Percentiles rank a stretch among this genome's conserved stretches.
phyloP scores from a whole-genome alignment of 2,113 vertebrate species.

The Cyanoliseus patagonus region DNA sequence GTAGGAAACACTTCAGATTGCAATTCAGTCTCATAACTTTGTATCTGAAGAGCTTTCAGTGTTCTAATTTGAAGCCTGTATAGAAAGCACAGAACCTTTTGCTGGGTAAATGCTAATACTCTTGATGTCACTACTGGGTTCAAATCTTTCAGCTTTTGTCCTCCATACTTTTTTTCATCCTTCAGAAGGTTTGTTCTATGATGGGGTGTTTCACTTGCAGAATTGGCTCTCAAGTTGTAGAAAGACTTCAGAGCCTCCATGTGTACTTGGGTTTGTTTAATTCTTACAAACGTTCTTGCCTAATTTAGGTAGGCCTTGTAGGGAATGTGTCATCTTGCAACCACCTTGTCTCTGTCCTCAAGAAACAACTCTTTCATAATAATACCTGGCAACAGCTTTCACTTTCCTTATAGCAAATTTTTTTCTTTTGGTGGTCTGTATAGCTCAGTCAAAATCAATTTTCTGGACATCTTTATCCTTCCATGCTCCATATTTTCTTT shows the following conservation, averaged over 20 bases:
- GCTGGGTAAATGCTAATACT: background rate
- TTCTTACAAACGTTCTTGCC: background rate
- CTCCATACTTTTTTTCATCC: background rate
- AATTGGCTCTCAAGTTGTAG: background rate
- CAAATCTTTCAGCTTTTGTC: background rate
- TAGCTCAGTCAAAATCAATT: background rate
- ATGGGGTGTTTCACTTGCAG: background rate
- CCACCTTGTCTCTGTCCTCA: background rate
- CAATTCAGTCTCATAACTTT: background rate
- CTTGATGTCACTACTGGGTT: background rate
- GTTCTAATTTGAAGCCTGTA: background rate
- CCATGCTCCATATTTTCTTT: background rate
- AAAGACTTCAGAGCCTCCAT: background rate
- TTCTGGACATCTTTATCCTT: background rate
- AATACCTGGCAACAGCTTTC: background rate
- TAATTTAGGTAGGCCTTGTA: background rate
- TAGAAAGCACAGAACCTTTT: background rate
- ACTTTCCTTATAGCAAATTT: background rate
- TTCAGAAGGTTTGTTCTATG: background rate
- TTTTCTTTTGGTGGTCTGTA: background rate
- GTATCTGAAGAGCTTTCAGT: background rate
- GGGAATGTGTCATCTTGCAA: background rate
- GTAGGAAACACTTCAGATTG: background rate
- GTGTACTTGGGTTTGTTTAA: background rate
- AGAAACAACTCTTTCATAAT: background rate